Conservation (phyloP, 2,888 invertebrate genomes). For the Metopia argyrocephala region DNA sequence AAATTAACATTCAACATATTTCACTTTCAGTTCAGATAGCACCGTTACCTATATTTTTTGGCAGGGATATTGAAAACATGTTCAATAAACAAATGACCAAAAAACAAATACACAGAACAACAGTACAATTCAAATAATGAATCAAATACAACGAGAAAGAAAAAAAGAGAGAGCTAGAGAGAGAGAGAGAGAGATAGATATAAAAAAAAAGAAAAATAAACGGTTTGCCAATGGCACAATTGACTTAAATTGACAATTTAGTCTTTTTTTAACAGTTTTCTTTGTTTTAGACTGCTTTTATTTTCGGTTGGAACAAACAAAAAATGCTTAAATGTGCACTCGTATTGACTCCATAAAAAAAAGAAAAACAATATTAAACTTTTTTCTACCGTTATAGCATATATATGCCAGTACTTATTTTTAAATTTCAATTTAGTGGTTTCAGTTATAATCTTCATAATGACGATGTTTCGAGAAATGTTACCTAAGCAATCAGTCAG, state of each 20-base stretch:
- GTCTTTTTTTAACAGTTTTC: not conserved
- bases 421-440: no score
- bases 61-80: constrained; percentile 53
- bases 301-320: no score
- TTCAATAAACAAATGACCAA: constrained; percentile 10
- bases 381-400: not conserved
- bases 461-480: no score
- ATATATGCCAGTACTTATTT: no score
- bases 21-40: constrained; percentile 58
- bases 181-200: no score
- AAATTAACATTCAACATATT: constrained; percentile 40
- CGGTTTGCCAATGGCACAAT: constrained; percentile 54
- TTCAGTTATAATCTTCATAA: no score
- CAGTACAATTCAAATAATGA: not conserved
- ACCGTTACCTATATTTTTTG: constrained; percentile 54
- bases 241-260: constrained; percentile 47
- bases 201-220: not conserved
- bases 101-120: not conserved
- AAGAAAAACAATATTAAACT: not conserved
- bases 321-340: no score
- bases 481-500: no score
- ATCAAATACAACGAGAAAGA: not conserved
- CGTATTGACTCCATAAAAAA: not conserved
- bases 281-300: not conserved
- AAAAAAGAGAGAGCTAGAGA: not conserved